Base-by-base conservation (phyloP, 2,797 vertebrate species). In the Rousettus madagascariensis region DNA sequence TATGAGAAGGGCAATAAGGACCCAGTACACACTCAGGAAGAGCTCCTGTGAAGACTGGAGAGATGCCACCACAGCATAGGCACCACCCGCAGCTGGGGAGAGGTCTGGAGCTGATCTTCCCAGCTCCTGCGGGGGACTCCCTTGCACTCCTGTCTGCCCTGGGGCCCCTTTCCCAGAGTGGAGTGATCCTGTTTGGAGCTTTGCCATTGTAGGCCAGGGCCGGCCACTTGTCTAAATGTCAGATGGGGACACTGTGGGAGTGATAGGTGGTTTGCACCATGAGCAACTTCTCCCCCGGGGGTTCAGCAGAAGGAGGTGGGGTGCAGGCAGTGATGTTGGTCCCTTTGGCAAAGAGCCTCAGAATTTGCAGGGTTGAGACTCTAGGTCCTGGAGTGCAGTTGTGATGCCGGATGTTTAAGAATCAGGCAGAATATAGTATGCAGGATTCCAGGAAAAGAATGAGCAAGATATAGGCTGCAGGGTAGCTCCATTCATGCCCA, bases 31-130 rank as follows among this genome's bases (percentile, higher is more conserved):
- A 59, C 1, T 6, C 3, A 1, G 65, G 19, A n/a, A 36, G 24
- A 30, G 8, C 0, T 0, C 30, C 3, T 2, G 15, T 33, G 84
- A 19, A 59, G 84, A 59, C 85, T 33, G 38, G 15, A 3, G 3
- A 43, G 38, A 12, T 0, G 16, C 2, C 5, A 24, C 16, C n/a
- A 8, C 6, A 0, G 16, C 41, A 49, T 0, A 0, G 65, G 17
- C 49, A 9, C 75, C 4, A 0, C 13, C 26, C n/a, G 55, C 41
- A 41, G 19, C 19, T 38, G n/a, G 26, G 30, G 24, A 80, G 51
- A 30, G 26, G n/a, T 78, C 41, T n/a, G 78, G 41, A 71, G 3
- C 26, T 61, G 78, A 41, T 8, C 41, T 59, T 41, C 33, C 26
- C 24, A 1, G 19, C 0, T 0, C n/a, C 53, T 30, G 7, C 1